These are phyloP conservation scores for Cossypha niveicapilla DNA, from an alignment of 2,797 vertebrate genomes.

Conservation along the genomic window DNA sequence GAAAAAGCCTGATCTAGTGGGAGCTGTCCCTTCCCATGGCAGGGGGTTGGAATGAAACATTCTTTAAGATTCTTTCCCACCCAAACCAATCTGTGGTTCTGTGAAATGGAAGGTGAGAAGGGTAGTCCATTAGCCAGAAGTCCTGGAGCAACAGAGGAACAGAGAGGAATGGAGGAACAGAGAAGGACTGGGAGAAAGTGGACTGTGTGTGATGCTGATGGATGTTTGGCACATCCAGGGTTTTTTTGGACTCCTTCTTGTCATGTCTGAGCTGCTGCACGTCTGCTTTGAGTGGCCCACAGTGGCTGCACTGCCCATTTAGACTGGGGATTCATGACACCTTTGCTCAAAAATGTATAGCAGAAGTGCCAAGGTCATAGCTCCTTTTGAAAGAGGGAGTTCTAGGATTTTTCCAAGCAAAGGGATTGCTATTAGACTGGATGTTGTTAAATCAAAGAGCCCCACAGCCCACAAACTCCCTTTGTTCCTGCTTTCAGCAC, in stretches of 20 bases:
- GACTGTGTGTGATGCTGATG: background rate
- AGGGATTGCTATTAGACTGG: background rate
- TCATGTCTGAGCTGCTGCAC: background rate
- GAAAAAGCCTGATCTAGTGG: background rate
- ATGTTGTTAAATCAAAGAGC: background rate
- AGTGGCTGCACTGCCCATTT: background rate
- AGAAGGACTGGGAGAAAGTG: accelerated
- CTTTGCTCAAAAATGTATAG: background rate
- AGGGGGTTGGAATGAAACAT: background rate
- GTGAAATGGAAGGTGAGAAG: background rate
- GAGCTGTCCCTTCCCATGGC: background rate
- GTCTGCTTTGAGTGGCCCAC: accelerated
- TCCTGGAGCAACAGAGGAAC: background rate
- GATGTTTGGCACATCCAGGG: no score
- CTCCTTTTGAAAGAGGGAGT: background rate
- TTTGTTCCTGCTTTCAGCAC: background rate
- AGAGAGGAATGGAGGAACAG: background rate
- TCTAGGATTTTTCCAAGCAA: background rate
- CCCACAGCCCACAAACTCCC: accelerated
- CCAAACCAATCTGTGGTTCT: background rate
- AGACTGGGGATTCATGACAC: accelerated
- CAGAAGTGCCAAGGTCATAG: background rate
- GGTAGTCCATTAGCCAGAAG: background rate
- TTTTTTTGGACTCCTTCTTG: background rate
- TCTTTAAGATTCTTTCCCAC: background rate